Evolutionary conservation across 1,140 invertebrate genomes (phyloP), one percentile per base, ranked within the genome.

Genomic region (Stenopsyche tienmushanensis): DNA sequence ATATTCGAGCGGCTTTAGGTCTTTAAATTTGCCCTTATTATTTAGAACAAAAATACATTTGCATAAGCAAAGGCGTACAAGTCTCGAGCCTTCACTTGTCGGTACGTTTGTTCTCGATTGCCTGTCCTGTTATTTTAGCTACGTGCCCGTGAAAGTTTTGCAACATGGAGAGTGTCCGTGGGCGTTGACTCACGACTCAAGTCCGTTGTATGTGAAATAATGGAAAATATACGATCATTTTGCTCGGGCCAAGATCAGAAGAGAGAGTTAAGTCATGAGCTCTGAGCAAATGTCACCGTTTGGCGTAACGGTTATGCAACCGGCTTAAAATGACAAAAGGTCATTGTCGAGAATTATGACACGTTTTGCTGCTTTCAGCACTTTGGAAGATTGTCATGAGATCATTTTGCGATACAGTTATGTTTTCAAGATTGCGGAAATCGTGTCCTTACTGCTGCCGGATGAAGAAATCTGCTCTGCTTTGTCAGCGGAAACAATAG

Each of bases 251-350:
- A 15, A 34, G 44, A 13, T 5, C 5, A 15, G 7, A 15, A 8
- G 44, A 18, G 44, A 47, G 44, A 52, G 23, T 52, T n/a, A 24
- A 21, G 18, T 21, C 3, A 25, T 52, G 23, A 21, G 15, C 53
- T 5, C 7, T 3, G 29, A 1, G 26, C 2, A 57, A 34, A 57
- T 41, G 29, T 57, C 53, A n/a, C 7, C 29, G 29, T 53, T 23
- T 13, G 13, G 15, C 53, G 23, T 60, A 60, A 60, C 57, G 57
- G 57, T 60, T 60, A 39, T 39, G 23, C 57, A 60, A 60, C 13
- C 57, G 57, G 10, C n/a, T 25, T 20, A 57, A 34, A 23, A 9
- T 15, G 17, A 47, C 44, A 47, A 60, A 60, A 60, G 57, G 57
- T 60, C 57, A 47, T 47, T 47, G 44, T 18, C 44, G 15, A n/a